Base-by-base conservation (phyloP, 37 sponge, comb jelly and placozoan genomes). In the Oscarella lobularis region DNA sequence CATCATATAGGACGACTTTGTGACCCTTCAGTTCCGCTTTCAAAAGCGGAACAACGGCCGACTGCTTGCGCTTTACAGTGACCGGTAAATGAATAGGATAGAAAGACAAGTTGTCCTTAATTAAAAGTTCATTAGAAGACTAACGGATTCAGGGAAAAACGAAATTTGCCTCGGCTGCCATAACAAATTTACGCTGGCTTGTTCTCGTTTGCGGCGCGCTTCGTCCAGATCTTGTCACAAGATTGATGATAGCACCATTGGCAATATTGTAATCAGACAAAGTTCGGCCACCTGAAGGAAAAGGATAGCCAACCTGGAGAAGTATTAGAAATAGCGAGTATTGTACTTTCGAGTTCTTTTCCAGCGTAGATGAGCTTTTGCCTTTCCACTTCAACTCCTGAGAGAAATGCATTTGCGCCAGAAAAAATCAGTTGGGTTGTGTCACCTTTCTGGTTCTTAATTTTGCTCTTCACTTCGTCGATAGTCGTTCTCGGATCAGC, bases 1-100 rank as follows among this genome's bases (percentile, higher is more conserved):
- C 94, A 39, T 89, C 89, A 39, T 89, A 92, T 0, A 92, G 81
- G 40, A 85, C 54, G 2, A 91, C 88, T 36, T 77, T 75, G 72
- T 91, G 88, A 31, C 88, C 88, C 67, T 83, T 77, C 3, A 92
- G 77, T 41, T 85, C 73, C 9, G 82, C 75, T 34, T 85, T 83
- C 66, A 92, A 81, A 41, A 92, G 78, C 0, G 93, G 89, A 20
- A 92, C 93, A 37, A 92, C 83, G 60, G 93, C 93, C 39, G 88
- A 85, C 75, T 92, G 93, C 77, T 92, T 92, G 31, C 93, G 68
- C 75, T 92, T 81, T n/a, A 89, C 93, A 2, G 86, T 92, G 31
- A 92, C 93, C 9, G 48, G 60, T 33, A 78, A 78, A n/a, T 66
- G 55, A 40, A 92, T 92, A 31, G 76, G 89, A 35, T 92, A 92